Conservation (phyloP, 2,888 invertebrate genomes). For the Orthonevra nobilis region DNA sequence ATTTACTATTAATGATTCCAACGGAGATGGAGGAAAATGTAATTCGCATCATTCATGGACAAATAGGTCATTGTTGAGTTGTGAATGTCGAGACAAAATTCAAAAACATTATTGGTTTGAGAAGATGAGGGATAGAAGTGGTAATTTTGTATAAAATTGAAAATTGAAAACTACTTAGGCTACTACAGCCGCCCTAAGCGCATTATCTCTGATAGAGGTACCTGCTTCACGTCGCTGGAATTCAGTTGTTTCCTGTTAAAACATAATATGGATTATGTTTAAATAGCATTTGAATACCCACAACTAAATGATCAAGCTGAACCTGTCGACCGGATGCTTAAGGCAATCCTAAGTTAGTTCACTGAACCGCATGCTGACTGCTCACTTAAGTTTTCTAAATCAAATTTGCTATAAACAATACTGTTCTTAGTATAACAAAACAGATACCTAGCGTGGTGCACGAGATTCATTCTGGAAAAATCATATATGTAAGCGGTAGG, state of each 20-base stretch:
- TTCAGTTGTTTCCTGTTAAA: conserved; percentile 9
- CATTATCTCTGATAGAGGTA: background rate
- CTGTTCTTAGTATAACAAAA: conserved; percentile 22
- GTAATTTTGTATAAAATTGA: background rate
- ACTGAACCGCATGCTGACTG: no score
- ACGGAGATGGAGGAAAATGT: no score
- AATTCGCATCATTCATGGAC: no score
- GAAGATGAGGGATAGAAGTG: background rate
- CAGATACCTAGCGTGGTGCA: conserved; percentile 24
- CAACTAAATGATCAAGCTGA: conserved; percentile 17
- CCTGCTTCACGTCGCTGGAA: conserved; percentile 22
- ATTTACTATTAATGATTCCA: no score
- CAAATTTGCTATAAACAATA: conserved; percentile 33
- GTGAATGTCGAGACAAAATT: background rate
- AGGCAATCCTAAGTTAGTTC: conserved; percentile 20
- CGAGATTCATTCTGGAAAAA: no score
- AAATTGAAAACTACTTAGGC: background rate
- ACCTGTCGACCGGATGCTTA: conserved; percentile 33
- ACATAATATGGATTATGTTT: conserved; percentile 20
- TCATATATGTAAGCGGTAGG: no score
- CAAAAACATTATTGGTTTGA: background rate
- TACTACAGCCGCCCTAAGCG: background rate
- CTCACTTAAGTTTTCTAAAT: conserved; percentile 6
- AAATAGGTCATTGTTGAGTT: background rate
- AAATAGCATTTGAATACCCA: conserved; percentile 20